Evolutionary conservation across 2,888 invertebrate genomes (phyloP), one percentile per base, ranked within the genome.

Genomic region (Napeogenes sylphis): DNA sequence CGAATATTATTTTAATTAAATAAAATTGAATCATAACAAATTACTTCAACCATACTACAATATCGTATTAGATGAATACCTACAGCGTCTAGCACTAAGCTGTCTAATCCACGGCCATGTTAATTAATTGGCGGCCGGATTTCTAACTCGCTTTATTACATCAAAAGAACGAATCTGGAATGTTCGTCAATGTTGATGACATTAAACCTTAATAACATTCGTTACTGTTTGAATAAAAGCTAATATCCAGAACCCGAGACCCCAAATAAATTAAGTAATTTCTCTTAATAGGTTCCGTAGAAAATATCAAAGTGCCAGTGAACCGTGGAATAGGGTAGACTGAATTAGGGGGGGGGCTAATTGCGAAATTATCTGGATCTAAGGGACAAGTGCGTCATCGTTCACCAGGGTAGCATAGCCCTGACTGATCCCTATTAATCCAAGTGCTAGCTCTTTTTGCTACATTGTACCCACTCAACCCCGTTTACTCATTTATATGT

Each of bases 361-460:
- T 75, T 77, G 72, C 69, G 72, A 72, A 68, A 74, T 73, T 73
- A 71, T 74, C 70, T 70, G 53, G 62, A 65, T 59, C 66, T 47
- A 71, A 71, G 69, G 71, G 67, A 58, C 62, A 66, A 68, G 58
- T 65, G 66, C 55, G 63, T 62, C 63, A 58, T 45, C 56, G 58
- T 42, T 57, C 63, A 68, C 63, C 58, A 62, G 53, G 71, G 70
- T 73, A 75, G 65, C 71, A 70, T 67, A 66, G 68, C 65, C 67
- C 61, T 64, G 51, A 45, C 45, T 71, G 73, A 78, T 79, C 77
- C 71, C 69, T 71, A 75, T 77, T 79, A 82, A 79, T 80, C 77
- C 60, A 75, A 71, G 73, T 71, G 74, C 70, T 66, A 66, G 73
- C 71, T 75, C 77, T 83, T 82, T 81, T 80, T 79, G 75, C 74